phyloP scores from a whole-genome alignment of 2,888 invertebrate genomes.

The Eupithecia vulgata region DNA sequence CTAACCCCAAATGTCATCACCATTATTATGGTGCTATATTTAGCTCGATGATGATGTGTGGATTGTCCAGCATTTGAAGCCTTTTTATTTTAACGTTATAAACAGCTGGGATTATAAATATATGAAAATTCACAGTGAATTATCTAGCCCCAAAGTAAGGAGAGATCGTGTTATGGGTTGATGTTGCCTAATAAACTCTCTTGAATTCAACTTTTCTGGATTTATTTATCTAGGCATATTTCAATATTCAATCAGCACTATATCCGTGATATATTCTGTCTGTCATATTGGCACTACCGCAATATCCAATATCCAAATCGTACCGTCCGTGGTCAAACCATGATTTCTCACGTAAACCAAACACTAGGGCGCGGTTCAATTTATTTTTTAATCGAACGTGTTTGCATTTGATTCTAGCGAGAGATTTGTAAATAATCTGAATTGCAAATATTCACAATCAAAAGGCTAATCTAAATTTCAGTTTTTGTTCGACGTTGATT shows the following conservation, averaged over 20 bases:
- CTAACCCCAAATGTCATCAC: background rate
- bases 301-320: background rate
- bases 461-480: background rate
- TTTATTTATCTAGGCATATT: background rate
- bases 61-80: background rate
- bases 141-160: too few species aligned
- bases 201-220: background rate
- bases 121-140: too few species aligned
- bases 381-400: constrained; percentile 62
- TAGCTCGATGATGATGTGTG: background rate
- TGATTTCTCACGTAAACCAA: constrained; percentile 30
- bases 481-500: background rate
- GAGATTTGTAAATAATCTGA: constrained; percentile 8
- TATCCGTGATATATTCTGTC: background rate
- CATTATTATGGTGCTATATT: too few species aligned
- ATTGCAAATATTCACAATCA: constrained; percentile 6
- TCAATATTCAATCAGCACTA: background rate
- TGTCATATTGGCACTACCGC: background rate
- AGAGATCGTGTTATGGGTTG: too few species aligned
- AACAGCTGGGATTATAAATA: background rate
- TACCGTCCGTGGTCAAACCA: background rate
- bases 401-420: constrained; percentile 43
- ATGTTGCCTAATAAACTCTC: too few species aligned
- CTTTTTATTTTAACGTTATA: background rate
- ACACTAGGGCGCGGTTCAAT: constrained; percentile 51